These are phyloP conservation scores for Anastatus disparis DNA, from an alignment of 1,140 invertebrate species.

Conservation along the genomic window DNA sequence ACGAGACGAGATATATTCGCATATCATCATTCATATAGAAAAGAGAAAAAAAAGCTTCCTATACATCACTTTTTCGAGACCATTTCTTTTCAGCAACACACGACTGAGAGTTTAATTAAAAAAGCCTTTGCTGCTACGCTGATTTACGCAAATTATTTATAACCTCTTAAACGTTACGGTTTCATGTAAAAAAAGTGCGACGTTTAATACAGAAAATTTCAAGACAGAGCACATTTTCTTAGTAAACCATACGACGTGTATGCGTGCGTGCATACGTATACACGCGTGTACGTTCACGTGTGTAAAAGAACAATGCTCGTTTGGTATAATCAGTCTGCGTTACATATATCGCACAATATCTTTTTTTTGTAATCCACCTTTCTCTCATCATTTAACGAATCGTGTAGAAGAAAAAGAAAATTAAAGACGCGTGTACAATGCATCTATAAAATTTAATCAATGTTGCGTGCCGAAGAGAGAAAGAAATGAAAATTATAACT, in stretches of 20 bases:
- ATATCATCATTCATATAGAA: background rate
- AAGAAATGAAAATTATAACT: background rate
- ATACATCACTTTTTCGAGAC: background rate
- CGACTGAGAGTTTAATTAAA: conserved; percentile 34
- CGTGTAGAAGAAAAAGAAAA: too few relatives aligned
- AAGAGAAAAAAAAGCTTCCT: too few relatives aligned
- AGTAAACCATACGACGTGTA: background rate
- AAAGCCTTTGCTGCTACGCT: conserved; percentile 11
- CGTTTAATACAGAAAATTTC: background rate
- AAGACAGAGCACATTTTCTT: background rate
- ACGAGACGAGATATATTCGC: conserved; percentile 15
- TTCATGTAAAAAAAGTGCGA: conserved; percentile 18
- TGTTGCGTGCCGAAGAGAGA: background rate
- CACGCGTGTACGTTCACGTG: too few relatives aligned
- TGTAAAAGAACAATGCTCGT: conserved; percentile 23
- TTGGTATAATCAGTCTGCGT: conserved; percentile 18
- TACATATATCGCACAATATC: background rate
- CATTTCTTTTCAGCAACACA: background rate
- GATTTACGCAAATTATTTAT: conserved; percentile 31
- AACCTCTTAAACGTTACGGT: conserved; percentile 13
- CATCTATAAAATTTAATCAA: conserved; percentile 27
- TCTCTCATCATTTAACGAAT: conserved; percentile 15
- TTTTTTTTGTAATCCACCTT: conserved; percentile 22
- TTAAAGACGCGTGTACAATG: background rate
- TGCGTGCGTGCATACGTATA: background rate